These are phyloP conservation scores for Glareola pratincola DNA, from an alignment of 2,113 vertebrate genomes.

Conservation along the genomic window DNA sequence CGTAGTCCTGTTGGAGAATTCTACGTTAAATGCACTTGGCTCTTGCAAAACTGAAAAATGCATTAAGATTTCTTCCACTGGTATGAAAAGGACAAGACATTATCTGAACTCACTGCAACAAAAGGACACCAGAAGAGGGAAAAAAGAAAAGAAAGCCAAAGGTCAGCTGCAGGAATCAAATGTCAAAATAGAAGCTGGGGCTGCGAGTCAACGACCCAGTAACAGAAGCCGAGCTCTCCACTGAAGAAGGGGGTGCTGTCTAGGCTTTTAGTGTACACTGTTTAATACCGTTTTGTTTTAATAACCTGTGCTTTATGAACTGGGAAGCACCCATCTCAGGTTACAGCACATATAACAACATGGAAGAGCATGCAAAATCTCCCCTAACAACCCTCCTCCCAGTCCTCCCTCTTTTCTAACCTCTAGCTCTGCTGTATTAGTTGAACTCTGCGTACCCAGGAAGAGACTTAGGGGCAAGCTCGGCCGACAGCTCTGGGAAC, in stretches of 20 bases:
- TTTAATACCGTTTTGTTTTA: background rate
- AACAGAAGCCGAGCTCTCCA: background rate
- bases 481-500: fast-evolving
- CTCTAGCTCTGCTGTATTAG: background rate
- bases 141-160: background rate
- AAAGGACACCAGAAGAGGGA: background rate
- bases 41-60: background rate
- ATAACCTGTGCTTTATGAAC: background rate
- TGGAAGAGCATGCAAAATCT: background rate
- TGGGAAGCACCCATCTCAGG: background rate
- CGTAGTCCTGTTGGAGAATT: background rate
- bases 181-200: background rate
- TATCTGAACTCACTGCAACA: background rate
- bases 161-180: background rate
- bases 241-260: background rate
- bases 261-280: background rate
- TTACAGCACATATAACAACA: background rate
- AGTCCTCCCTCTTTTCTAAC: background rate
- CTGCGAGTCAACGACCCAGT: background rate
- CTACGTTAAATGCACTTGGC: background rate
- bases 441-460: background rate
- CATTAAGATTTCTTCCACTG: background rate
- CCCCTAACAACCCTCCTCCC: background rate
- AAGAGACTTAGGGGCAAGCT: fast-evolving
- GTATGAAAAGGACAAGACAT: background rate